Evolutionary conservation across 2,797 vertebrate species (phyloP), one percentile per base, ranked within the genome.

Genomic region (Streptopelia turtur): DNA sequence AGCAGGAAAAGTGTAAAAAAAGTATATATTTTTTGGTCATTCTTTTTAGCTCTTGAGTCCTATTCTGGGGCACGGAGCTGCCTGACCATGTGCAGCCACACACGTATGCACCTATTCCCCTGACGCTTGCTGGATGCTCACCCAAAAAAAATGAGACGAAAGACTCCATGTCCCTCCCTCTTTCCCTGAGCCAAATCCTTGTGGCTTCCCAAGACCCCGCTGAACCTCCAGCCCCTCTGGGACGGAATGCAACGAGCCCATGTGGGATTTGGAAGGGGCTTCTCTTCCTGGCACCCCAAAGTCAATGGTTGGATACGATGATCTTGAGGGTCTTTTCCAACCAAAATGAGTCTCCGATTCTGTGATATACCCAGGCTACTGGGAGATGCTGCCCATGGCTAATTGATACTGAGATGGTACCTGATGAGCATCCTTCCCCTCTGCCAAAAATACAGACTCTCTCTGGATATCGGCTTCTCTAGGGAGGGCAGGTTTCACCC

Each of bases 1-100:
- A 28, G n/a, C 89, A 95, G 47, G 96, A 93, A 97, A 97, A 96
- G 76, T 83, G 78, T 6, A 5, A 11, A 78, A 64, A 81, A 47
- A 11, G 4, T 15, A 2, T 5, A 14, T 60, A 25, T 25, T 31
- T 14, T 2, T 14, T 3, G 43, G 11, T 35, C 20, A 11, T 87
- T 68, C 31, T 89, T 87, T 91, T 24, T 49, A 78, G 13, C 69
- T 83, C 10, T 59, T 35, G 53, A 37, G 20, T 64, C 56, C 60
- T 47, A 7, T 71, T 87, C 52, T 88, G 59, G 76, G 35, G 16
- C 27, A 55, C 0, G 1, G 23, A 57, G 53, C 1, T 3, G 21
- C 30, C 41, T 3, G 5, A n/a, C 5, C 1, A 7, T 1, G 2
- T 90, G 95, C 82, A 83, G 61, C 25, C 33, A 28, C 70, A 79